Percentiles rank a stretch among this genome's conserved stretches.
Evolutionary conservation across 2,797 vertebrate species (phyloP).

Genomic region (Pseudomugil tenellus): DNA sequence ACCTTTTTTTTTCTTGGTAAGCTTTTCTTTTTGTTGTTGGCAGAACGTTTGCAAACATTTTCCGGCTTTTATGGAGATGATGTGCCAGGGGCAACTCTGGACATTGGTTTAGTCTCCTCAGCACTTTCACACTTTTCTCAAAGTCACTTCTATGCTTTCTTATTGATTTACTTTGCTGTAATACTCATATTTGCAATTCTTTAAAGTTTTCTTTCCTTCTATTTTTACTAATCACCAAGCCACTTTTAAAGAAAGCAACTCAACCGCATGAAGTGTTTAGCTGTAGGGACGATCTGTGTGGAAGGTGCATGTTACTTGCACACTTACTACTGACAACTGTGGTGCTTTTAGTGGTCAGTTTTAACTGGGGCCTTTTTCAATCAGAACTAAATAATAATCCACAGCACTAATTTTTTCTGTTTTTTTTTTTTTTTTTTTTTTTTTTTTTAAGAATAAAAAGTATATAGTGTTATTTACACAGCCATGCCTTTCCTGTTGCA

Average conservation of each 20-base stretch:
- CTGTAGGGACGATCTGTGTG: not conserved
- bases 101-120: not conserved
- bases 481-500: too few relatives aligned
- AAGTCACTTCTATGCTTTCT: not conserved
- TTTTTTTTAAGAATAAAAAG: too few relatives aligned
- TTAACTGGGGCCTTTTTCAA: not conserved
- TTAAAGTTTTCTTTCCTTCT: not conserved
- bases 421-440: too few relatives aligned
- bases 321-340: not conserved
- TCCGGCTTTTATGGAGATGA: not conserved
- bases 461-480: too few relatives aligned
- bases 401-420: too few relatives aligned
- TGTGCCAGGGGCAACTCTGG: not conserved
- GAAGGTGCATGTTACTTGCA: not conserved
- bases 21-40: not conserved
- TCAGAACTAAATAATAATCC: not conserved
- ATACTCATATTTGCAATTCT: not conserved
- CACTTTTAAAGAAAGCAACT: not conserved
- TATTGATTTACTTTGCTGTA: not conserved
- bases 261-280: not conserved
- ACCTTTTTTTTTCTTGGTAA: not conserved
- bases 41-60: not conserved
- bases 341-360: not conserved
- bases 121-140: not conserved
- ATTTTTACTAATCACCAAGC: not conserved